These are phyloP conservation scores for Bicyclus anynana DNA, from an alignment of 1,140 invertebrate genomes.

Conservation along the genomic window DNA sequence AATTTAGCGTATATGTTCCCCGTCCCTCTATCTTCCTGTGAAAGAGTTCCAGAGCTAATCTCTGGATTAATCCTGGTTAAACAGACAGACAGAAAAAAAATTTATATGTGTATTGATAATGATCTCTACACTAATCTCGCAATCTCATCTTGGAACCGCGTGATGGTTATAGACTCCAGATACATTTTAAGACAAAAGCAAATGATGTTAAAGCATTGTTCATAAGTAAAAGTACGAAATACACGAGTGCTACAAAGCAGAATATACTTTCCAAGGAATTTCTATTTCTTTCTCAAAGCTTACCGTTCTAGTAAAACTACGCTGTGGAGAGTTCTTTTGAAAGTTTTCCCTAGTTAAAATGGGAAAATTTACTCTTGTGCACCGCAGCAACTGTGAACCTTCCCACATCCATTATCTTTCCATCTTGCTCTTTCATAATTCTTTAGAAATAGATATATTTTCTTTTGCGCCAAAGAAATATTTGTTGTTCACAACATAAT, in stretches of 20 bases:
- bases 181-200: too few relatives aligned
- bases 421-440: conserved; percentile 7
- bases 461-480: not conserved
- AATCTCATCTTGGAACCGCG: too few relatives aligned
- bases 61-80: too few relatives aligned
- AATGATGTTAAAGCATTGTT: not conserved
- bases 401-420: conserved; percentile 28
- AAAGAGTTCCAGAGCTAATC: too few relatives aligned
- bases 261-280: not conserved
- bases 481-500: not conserved
- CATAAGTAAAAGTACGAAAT: not conserved
- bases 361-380: conserved; percentile 18
- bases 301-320: conserved; percentile 7
- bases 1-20: too few relatives aligned
- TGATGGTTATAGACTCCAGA: too few relatives aligned
- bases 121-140: too few relatives aligned
- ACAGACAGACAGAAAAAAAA: too few relatives aligned
- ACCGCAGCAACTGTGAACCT: conserved; percentile 21
- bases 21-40: too few relatives aligned
- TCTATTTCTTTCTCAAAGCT: not conserved
- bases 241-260: too few relatives aligned
- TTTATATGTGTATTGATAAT: too few relatives aligned
- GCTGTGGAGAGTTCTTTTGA: conserved; percentile 11
- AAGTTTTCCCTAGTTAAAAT: conserved; percentile 24
- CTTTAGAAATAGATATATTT: conserved; percentile 12